phyloP scores from a whole-genome alignment of 2,888 invertebrate species.

The Myopa tessellatipennis region DNA sequence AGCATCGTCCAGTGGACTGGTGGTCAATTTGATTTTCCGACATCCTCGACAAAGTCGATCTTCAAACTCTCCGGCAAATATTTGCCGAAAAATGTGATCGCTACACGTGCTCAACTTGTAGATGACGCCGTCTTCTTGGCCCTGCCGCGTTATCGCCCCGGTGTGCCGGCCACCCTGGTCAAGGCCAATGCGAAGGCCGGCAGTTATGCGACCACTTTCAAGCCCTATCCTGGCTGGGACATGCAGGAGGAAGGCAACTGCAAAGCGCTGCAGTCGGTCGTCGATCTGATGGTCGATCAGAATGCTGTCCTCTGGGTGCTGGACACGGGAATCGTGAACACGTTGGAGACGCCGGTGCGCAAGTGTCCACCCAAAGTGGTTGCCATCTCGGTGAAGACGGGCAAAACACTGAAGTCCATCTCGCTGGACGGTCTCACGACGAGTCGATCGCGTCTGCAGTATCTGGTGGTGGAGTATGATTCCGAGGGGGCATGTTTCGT shows the following conservation, averaged over 20 bases:
- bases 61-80: slow-evolving; percentile 72
- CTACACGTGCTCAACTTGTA: slow-evolving; percentile 72
- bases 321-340: slow-evolving; percentile 78
- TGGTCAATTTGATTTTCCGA: slow-evolving; percentile 70
- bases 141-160: slow-evolving; percentile 73
- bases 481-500: slow-evolving; percentile 73
- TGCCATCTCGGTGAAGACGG: slow-evolving; percentile 72
- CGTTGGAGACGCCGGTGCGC: slow-evolving; percentile 74
- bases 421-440: slow-evolving; percentile 73
- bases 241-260: slow-evolving; percentile 76
- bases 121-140: slow-evolving; percentile 72
- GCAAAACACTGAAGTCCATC: slow-evolving; percentile 74
- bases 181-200: slow-evolving; percentile 69
- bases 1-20: slow-evolving; percentile 68
- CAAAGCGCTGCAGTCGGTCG: slow-evolving; percentile 76
- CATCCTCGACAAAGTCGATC: slow-evolving; percentile 70
- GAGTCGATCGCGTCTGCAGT: slow-evolving; percentile 75
- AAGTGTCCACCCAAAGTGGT: slow-evolving; percentile 78
- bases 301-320: slow-evolving; percentile 79
- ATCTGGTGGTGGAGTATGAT: slow-evolving; percentile 76
- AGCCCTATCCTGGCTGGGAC: slow-evolving; percentile 75
- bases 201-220: slow-evolving; percentile 68
- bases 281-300: slow-evolving; percentile 74
- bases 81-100: slow-evolving; percentile 72
- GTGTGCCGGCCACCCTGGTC: slow-evolving; percentile 77